Evolutionary conservation across 2,888 invertebrate species (phyloP).

Genomic region (Salpingus planirostris): DNA sequence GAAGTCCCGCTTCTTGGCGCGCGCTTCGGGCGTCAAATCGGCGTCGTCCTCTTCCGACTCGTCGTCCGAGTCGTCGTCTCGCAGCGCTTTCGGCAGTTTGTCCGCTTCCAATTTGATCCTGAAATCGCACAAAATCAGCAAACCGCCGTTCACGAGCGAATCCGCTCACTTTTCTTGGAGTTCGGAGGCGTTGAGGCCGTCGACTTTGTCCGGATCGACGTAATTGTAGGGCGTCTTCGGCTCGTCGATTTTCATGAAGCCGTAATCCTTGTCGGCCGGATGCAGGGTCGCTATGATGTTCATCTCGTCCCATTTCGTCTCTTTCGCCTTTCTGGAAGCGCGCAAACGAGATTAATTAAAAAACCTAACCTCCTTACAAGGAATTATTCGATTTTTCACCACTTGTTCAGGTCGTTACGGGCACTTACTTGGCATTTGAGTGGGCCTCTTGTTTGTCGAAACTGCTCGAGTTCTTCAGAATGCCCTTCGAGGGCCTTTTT

Average conservation of each 20-base stretch:
- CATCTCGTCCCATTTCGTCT: constrained; percentile 94
- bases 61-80: constrained; percentile 37
- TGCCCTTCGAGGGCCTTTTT: constrained; percentile 81
- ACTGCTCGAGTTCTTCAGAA: constrained; percentile 86
- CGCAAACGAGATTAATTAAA: constrained; percentile 5
- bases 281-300: constrained; percentile 97
- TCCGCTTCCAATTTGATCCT: constrained; percentile 40
- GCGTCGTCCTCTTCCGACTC: constrained; percentile 35
- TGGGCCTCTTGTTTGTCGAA: constrained; percentile 59
- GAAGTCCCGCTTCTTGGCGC: constrained; percentile 66
- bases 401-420: background rate
- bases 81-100: constrained; percentile 43
- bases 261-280: constrained; percentile 97
- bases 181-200: constrained; percentile 59
- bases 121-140: constrained; percentile 8
- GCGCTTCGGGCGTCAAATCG: constrained; percentile 44
- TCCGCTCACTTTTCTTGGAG: constrained; percentile 63
- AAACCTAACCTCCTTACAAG: constrained; percentile 3
- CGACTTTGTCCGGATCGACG: constrained; percentile 48
- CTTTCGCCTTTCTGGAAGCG: constrained; percentile 36
- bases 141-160: background rate
- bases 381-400: constrained; percentile 1
- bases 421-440: constrained; percentile 29
- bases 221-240: constrained; percentile 90
- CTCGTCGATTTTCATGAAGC: constrained; percentile 97